These are phyloP conservation scores for Halichondria panicea DNA, from an alignment of 37 sponge, comb jelly and placozoan genomes.

Conservation along the genomic window DNA sequence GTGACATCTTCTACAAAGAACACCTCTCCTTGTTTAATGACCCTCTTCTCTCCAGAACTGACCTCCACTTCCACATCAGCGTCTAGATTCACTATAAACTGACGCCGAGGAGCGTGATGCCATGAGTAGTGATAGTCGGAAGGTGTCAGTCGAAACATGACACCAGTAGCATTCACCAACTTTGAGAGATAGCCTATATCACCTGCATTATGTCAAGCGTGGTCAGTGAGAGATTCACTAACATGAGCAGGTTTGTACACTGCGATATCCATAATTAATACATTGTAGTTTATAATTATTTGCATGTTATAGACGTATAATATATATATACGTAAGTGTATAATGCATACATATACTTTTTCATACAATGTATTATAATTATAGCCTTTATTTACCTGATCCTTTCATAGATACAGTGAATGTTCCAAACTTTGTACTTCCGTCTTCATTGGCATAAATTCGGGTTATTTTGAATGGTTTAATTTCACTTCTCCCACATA, in stretches of 20 bases:
- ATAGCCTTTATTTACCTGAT: slow-evolving; percentile 28
- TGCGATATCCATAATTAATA: not conserved
- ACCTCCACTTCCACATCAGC: slow-evolving; percentile 62
- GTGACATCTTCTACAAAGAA: slow-evolving; percentile 74
- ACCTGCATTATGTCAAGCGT: slow-evolving; percentile 33
- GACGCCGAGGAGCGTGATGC: slow-evolving; percentile 67
- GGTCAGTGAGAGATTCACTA: not conserved
- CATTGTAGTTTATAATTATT: not conserved
- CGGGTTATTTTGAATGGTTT: slow-evolving; percentile 22
- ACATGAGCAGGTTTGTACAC: not conserved
- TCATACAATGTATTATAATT: not conserved
- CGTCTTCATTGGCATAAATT: slow-evolving; percentile 61
- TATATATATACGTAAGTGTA: not conserved
- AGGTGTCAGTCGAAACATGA: slow-evolving; percentile 62
- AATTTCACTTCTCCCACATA: too few relatives aligned
- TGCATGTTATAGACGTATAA: not conserved
- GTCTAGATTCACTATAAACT: slow-evolving; percentile 72
- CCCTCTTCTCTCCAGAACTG: slow-evolving; percentile 63
- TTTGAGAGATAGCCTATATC: slow-evolving; percentile 66
- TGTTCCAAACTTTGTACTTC: slow-evolving; percentile 49
- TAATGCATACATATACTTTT: not conserved
- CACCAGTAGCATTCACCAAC: slow-evolving; percentile 22
- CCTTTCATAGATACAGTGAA: slow-evolving; percentile 41
- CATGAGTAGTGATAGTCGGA: slow-evolving; percentile 55
- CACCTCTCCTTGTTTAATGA: slow-evolving; percentile 61